Evolutionary conservation across 2,888 invertebrate species (phyloP), one percentile per base, ranked within the genome.

Genomic region (Rapana venosa): DNA sequence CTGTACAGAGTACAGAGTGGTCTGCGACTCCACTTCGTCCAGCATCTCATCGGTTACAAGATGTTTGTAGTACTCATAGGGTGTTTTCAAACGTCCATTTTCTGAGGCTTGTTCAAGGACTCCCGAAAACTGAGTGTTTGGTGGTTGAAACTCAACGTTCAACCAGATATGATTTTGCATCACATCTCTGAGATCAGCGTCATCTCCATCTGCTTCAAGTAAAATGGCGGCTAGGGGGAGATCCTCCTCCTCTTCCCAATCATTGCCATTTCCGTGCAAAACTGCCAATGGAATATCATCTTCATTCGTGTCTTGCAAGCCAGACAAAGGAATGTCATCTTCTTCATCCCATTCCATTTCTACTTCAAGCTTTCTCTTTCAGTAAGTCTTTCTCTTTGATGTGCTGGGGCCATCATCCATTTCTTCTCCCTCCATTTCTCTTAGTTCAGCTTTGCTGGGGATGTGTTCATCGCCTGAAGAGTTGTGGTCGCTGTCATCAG

Each of bases 1-100:
- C 56, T 84, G 84, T 56, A 88, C 47, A 70, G 88, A 74, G 74
- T 90, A 90, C n/a, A 83, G 56, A 36, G 84, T 90, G 20, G 90
- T 74, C 47, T 87, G 90, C 17, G 61, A 26, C n/a, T 56, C 87
- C 20, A 87, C 36, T 58, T 90, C 56, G 4, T 90, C 81, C 36
- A 90, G 66, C 81, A 90, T 79, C 20, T 90, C 11, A n/a, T 87
- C 66, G 20, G 90, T 90, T 32, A 87, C 81, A 22, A 87, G 35
- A 15, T 79, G 79, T 61, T 36, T 47, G 81, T 87, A 87, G 87
- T 87, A 90, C 32, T 77, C 26, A 8, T 74, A 36, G 32, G 87
- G 87, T 26, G 47, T 47, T 87, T 90, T 90, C 36, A 90, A n/a
- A n/a, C n/a, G 35, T n/a, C 70, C 89, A 66, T 17, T 70, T 66